Base-by-base conservation (phyloP, 2,888 invertebrate genomes). In the Troilus luridus region DNA sequence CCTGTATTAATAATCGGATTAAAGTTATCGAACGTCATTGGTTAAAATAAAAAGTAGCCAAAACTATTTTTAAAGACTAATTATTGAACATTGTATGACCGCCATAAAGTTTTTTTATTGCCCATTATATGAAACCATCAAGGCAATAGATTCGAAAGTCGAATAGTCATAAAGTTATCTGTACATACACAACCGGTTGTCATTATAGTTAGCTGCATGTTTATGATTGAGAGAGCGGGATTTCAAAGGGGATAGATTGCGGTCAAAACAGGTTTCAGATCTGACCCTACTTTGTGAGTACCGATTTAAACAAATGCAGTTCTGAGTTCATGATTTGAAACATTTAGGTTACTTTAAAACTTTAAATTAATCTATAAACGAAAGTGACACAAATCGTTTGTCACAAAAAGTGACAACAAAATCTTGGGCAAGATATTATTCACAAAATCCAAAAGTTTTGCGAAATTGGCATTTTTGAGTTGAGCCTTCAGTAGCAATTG, bases 151-250 rank as follows among this genome's bases (percentile, higher is more conserved):
- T 14, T 72, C 72, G 72, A 72, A 72, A 72, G 72, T 12, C 7
- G 24, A 27, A 14, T 14, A 14, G 24, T 27, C 72, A 72, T 72
- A 72, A 72, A 72, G 27, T 72, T 72, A 72, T 27, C 14, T 11
- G 11, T 27, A 14, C 72, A 72, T 27, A 27, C 72, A 72, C 27
- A 72, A 72, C 24, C 72, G 72, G 24, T 27, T 0, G 27, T 6
- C 72, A 24, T 72, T 27, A 72, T 72, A 24, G 72, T 72, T 72
- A 72, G 72, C 14, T 72, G 72, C 72, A 24, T 72, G 72, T 72
- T 72, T 27, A 27, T 27, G 72, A 67, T 9, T 11, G 67, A 67
- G 72, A 72, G 72, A 27, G 11, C 5, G 12, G 14, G 72, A 72
- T 72, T 72, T 72, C 72, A 72, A 17, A 6, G 27, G 72, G 27